Base-by-base conservation (phyloP, 2,113 vertebrate genomes). In the Sciurus niger region DNA sequence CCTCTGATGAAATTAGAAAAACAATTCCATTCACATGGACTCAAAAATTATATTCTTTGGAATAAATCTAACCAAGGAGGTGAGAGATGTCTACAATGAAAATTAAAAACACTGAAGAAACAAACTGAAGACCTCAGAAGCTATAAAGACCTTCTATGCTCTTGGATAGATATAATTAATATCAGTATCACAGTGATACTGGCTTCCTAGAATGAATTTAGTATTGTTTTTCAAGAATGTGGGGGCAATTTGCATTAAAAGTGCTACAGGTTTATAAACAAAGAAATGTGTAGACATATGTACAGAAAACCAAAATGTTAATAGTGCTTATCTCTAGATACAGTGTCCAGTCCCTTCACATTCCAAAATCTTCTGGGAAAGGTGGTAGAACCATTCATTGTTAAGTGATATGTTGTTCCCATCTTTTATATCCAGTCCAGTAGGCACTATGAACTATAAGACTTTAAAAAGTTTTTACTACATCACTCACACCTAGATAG, bases 341-440 rank as follows among this genome's bases (percentile, higher is more conserved):
- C 46, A 1, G 93, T 98, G 68, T 96, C 73, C 5, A 51, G 24
- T 74, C 32, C 37, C 0, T 68, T 89, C 2, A 94, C 70, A 70
- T 93, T 18, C n/a, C 98, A 58, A 18, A 77, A 90, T 28, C 85
- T 93, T 82, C 97, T 97, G 51, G 93, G 96, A 72, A 97, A 97
- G 3, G 97, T 93, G 24, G 77, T 96, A 40, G 76, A 98, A 65
- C 98, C 28, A 6, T 53, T 82, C n/a, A 40, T 40, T 40, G 40
- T 40, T 51, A 74, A 32, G 65, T 16, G 73, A 74, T n/a, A 96
- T 92, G 60, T 84, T 96, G 25, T 97, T 98, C 18, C 96, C 96
- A 84, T 92, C 85, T 86, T 98, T 98, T 80, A 96, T 85, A 98
- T 96, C 97, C 96, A 97, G 60, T 98, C 93, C 70, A 92, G 53